Base-by-base conservation (phyloP, 1,140 invertebrate species). In the Cydia strobilella region DNA sequence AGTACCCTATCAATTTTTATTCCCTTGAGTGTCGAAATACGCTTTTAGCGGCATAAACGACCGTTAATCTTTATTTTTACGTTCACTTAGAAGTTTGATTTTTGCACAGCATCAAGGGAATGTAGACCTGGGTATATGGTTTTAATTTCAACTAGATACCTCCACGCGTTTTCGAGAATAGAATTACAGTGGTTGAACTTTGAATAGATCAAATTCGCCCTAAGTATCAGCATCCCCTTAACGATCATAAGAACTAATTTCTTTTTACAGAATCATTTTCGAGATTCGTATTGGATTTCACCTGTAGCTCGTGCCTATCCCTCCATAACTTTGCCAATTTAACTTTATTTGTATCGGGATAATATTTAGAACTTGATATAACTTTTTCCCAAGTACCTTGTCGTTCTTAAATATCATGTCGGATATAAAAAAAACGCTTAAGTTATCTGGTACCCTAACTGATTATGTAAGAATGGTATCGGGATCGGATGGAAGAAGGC, bases 321-420 rank as follows among this genome's bases (percentile, higher is more conserved):
- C 78, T 76, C 75, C 76, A 77, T 75, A 92, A 91, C 90, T 92
- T 92, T 92, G 80, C 86, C 88, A 92, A 92, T 92, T 92, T 92
- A 92, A 92, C 88, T 92, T 92, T 90, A 90, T 91, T 90, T 92
- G 85, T 89, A 87, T 90, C 86, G 79, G 74, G 72, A 65, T 79
- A 86, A 90, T 90, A 90, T 87, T 88, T 84, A 79, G 72, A 77
- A 88, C 81, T 87, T 85, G 86, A 86, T 69, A 86, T 86, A 90
- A 89, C 83, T 88, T 88, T 83, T 83, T 77, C 74, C 74, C 77
- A 84, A 82, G 81, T 86, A 82, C 81, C 84, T 86, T 80, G 76
- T 78, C 77, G 80, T 80, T 74, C 79, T 84, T 85, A 87, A 87
- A 88, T 85, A 84, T 87, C 86, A 77, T 85, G 81, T 84, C 82